A percentile compares a stretch with the other conserved stretches of the same genome.
Conservation (phyloP, 2,888 invertebrate genomes). For the Orthonychiurus folsomi region DNA sequence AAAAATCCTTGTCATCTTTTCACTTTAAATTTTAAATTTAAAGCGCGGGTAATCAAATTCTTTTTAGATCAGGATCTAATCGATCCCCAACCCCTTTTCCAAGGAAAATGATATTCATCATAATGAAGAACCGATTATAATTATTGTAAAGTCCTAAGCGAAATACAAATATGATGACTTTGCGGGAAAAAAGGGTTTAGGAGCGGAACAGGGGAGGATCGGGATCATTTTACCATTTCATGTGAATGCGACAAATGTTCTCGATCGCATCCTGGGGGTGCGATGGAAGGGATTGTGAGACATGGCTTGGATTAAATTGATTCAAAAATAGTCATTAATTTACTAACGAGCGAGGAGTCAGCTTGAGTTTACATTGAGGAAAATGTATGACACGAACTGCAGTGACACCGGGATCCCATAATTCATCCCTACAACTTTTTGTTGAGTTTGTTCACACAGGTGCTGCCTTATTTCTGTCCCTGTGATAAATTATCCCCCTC, state of each 20-base stretch:
- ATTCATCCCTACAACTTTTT: background rate
- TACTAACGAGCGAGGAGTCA: background rate
- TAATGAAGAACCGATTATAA: background rate
- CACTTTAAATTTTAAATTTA: too few species aligned
- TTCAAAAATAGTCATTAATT: background rate
- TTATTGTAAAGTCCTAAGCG: background rate
- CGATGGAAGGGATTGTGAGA: background rate
- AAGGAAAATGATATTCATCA: background rate
- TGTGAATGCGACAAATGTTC: too few species aligned
- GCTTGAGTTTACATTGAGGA: background rate
- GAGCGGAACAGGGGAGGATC: background rate
- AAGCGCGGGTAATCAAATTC: too few species aligned
- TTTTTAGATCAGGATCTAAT: too few species aligned
- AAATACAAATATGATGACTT: background rate
- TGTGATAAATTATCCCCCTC: too few species aligned
- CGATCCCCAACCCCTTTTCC: too few species aligned
- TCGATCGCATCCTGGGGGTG: too few species aligned
- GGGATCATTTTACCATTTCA: background rate
- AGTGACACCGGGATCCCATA: background rate
- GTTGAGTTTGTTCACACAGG: background rate
- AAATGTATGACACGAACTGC: background rate
- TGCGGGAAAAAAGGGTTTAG: background rate
- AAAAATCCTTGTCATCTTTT: too few species aligned
- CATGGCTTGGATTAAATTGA: background rate
- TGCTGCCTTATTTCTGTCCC: background rate